phyloP scores from a whole-genome alignment of 1,140 invertebrate species.

The Heliconius himera region DNA sequence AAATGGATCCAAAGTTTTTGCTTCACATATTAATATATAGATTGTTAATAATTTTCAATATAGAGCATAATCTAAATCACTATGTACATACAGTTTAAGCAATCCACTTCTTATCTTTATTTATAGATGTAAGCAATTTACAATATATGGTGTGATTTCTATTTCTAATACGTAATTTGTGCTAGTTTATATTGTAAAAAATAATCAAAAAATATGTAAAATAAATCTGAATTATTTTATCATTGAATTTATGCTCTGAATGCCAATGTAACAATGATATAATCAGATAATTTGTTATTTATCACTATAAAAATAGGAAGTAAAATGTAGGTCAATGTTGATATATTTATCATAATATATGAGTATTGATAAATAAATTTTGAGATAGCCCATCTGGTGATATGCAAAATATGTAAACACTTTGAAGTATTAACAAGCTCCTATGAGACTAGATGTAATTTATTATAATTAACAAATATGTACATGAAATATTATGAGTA shows the following conservation, averaged over 20 bases:
- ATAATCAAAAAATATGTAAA: not conserved
- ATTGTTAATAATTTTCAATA: too few species aligned
- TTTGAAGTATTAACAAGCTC: not conserved
- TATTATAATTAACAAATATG: too few species aligned
- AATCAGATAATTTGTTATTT: not conserved
- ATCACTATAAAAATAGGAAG: conserved; percentile 22
- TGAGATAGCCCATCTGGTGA: not conserved
- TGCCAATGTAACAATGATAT: not conserved
- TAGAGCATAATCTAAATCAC: too few species aligned
- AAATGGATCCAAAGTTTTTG: too few species aligned
- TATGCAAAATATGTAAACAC: not conserved
- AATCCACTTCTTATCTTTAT: not conserved
- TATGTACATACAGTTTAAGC: not conserved
- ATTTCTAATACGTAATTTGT: not conserved
- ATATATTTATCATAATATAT: conserved; percentile 31
- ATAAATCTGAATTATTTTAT: not conserved
- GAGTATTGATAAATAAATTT: conserved; percentile 4
- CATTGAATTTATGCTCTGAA: conserved; percentile 32
- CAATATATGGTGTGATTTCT: not conserved
- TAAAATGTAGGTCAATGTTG: conserved; percentile 47
- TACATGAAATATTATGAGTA: too few species aligned
- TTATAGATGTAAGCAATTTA: not conserved
- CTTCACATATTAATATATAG: too few species aligned
- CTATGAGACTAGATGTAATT: too few species aligned
- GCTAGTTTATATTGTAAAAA: not conserved